A percentile compares a stretch with the other conserved stretches of the same genome.
These are phyloP conservation scores for Penaeus chinensis DNA, from an alignment of 1,140 invertebrate genomes.

Conservation along the genomic window DNA sequence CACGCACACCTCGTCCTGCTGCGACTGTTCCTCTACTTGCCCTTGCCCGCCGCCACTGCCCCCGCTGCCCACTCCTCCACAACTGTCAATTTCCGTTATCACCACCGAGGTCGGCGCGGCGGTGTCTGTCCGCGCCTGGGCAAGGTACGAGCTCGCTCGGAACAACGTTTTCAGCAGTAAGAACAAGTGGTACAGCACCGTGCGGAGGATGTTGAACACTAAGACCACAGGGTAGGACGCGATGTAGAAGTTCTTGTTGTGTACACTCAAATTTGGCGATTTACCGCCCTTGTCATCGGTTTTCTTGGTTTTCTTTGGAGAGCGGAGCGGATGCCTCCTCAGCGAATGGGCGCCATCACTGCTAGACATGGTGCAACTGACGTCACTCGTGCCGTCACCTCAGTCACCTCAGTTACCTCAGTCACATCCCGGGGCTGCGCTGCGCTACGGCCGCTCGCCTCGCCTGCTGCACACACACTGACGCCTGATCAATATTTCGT, in stretches of 20 bases:
- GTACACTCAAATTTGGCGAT: slow-evolving; percentile 39
- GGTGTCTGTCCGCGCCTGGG: slow-evolving; percentile 12
- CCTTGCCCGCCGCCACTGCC: slow-evolving; percentile 16
- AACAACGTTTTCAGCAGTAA: slow-evolving; percentile 54
- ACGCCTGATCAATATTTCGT: too few relatives aligned
- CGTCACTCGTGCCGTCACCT: slow-evolving; percentile 32
- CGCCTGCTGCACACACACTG: too few relatives aligned
- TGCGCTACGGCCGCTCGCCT: too few relatives aligned
- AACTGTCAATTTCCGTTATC: slow-evolving; percentile 36
- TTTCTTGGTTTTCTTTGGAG: slow-evolving; percentile 59
- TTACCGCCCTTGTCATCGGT: slow-evolving; percentile 41
- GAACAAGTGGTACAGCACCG: slow-evolving; percentile 54
- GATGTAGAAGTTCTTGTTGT: slow-evolving; percentile 58
- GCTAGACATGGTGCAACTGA: slow-evolving; percentile 58
- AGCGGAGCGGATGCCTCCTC: slow-evolving; percentile 51
- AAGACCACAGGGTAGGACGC: slow-evolving; percentile 56
- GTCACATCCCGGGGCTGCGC: too few relatives aligned
- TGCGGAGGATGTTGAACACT: slow-evolving; percentile 53
- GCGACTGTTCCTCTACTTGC: not conserved
- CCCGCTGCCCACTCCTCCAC: not conserved
- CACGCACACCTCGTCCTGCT: slow-evolving; percentile 26
- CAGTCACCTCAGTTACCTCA: too few relatives aligned
- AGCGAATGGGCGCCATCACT: slow-evolving; percentile 53
- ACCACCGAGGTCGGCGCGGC: not conserved
- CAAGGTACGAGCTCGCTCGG: slow-evolving; percentile 39